Evolutionary conservation across 1,140 invertebrate genomes (phyloP), one percentile per base, ranked within the genome.

Genomic region (Gonioctena quinquepunctata): DNA sequence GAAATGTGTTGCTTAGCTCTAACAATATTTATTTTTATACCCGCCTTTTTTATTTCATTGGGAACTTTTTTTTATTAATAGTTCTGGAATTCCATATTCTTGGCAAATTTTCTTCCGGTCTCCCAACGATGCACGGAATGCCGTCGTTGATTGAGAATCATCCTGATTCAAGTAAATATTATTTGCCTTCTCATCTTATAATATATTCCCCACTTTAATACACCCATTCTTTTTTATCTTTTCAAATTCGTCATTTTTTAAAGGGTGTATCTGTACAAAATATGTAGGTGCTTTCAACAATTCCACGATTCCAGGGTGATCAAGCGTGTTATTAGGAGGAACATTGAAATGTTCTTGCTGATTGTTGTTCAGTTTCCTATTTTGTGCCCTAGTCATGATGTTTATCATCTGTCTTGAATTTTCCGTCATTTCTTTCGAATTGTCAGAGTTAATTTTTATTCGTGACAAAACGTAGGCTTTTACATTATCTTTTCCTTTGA

Each of bases 101-200:
- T 68, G 22, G 50, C 63, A 71, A 28, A 71, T 62, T 28, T 33
- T 26, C 19, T 27, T 42, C 59, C 61, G 66, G 57, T 68, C 66
- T 71, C 65, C 68, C 63, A 71, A 71, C 70, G 66, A 71, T 57
- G 42, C 57, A 68, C 28, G 13, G n/a, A 59, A 50, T 61, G 57
- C 25, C 22, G 52, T 48, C 63, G 69, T 25, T 27, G 63, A 70
- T 70, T 63, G 61, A 57, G 62, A 23, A 66, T 68, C 21, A 16
- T 59, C 56, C 56, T 27, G 25, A 59, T 59, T 54, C 21, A 59
- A 13, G 16, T 16, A 59, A 59, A 59, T 25, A 26, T 19, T 23
- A 26, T 23, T 26, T 23, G 23, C 23, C 19, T 26, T 59, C 23
- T 13, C 56, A 22, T 59, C 56, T 3, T 59, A 23, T 59, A 59